Evolutionary conservation across 2,888 invertebrate genomes (phyloP).

Genomic region (Agrotis ipsilon): DNA sequence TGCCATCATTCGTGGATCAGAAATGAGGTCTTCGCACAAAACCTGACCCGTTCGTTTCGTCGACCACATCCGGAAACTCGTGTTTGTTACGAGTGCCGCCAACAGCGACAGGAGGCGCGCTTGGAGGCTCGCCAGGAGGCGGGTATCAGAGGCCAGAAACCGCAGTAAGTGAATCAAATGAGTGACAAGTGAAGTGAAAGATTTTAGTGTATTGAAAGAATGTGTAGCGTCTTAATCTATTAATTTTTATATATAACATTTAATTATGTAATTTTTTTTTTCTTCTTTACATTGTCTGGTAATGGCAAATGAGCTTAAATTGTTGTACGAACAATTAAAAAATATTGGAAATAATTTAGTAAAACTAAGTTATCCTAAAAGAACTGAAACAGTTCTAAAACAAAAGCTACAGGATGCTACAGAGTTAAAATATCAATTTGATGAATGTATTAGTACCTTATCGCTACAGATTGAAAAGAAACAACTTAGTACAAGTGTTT

Average conservation of each 20-base stretch:
- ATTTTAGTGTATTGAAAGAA: too few species aligned
- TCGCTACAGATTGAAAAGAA: background rate
- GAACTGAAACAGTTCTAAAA: too few species aligned
- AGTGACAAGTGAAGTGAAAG: background rate
- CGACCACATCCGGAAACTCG: background rate
- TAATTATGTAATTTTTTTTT: too few species aligned
- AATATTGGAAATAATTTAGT: too few species aligned
- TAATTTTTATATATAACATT: too few species aligned
- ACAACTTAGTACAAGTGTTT: conserved; percentile 1
- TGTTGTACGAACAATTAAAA: too few species aligned
- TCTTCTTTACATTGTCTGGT: too few species aligned
- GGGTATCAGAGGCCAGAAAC: conserved; percentile 2
- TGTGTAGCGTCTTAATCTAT: too few species aligned
- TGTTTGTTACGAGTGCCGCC: background rate
- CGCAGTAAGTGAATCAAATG: background rate
- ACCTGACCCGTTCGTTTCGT: background rate
- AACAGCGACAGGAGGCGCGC: background rate
- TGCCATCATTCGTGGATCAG: background rate
- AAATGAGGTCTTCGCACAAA: background rate
- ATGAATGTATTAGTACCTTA: background rate
- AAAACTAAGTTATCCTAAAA: too few species aligned
- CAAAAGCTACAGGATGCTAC: too few species aligned
- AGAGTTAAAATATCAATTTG: background rate
- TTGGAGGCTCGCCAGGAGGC: background rate
- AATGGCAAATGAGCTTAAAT: too few species aligned